Evolutionary conservation across 2,797 vertebrate species (phyloP).

Genomic region (Geotrypetes seraphini): DNA sequence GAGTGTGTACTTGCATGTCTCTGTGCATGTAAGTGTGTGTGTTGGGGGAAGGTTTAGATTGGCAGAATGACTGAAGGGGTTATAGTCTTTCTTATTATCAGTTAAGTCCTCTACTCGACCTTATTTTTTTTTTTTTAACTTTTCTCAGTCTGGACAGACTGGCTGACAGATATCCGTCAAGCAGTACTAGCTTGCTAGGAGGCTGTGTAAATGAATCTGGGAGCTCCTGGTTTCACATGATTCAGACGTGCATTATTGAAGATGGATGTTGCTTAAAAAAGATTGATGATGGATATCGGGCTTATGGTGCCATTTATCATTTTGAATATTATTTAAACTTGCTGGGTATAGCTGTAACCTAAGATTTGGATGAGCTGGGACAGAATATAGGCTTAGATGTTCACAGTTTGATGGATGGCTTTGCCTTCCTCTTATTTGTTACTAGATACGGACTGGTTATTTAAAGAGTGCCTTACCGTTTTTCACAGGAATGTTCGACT

Average conservation of each 20-base stretch:
- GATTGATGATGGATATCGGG: constrained; percentile 95
- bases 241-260: constrained; percentile 83
- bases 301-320: constrained; percentile 93
- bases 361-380: constrained; percentile 84
- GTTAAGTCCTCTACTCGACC: constrained; percentile 6
- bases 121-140: neutral
- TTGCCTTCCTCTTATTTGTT: constrained; percentile 80
- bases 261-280: constrained; percentile 98
- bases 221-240: constrained; percentile 78
- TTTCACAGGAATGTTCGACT: constrained; percentile 28
- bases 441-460: constrained; percentile 72
- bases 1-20: constrained; percentile 6
- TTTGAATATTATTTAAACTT: constrained; percentile 99
- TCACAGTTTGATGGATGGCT: constrained; percentile 80
- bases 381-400: constrained; percentile 72
- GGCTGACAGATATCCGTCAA: constrained; percentile 88
- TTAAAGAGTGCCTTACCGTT: constrained; percentile 66
- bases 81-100: neutral
- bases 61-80: constrained; percentile 22
- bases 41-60: constrained; percentile 14
- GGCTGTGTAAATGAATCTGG: constrained; percentile 84
- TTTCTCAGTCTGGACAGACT: neutral
- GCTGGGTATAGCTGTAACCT: constrained; percentile 94
- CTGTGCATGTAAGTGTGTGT: constrained; percentile 3
- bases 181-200: constrained; percentile 62